Base-by-base conservation (phyloP, 2,797 vertebrate species). In the Sebastes steindachneri region DNA sequence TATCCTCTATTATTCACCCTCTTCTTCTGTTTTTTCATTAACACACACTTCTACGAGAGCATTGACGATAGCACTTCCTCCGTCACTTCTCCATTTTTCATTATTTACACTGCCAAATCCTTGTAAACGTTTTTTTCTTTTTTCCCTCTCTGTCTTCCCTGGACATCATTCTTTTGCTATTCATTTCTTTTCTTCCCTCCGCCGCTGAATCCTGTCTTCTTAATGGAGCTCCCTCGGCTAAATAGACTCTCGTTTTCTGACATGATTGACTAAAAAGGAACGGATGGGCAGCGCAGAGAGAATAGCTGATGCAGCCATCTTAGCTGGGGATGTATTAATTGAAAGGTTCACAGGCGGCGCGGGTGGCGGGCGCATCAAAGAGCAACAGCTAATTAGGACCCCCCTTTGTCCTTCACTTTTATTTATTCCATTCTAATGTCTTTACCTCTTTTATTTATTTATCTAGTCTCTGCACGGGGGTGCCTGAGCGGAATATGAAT, bases 221-320 rank as follows among this genome's bases (percentile, higher is more conserved):
- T 94, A 94, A 95, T 94, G 83, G 90, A 91, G 90, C 88, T 92
- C 84, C 82, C 84, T 80, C 60, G 65, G 85, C 90, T 94, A 94
- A 95, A 94, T 92, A 92, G 90, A 92, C 84, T 84, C 41, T 9
- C 79, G 83, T 41, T 73, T 91, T 91, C 89, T 89, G 87, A 92
- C 88, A 79, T 87, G 92, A 94, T 83, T 84, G 90, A 94, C 91
- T 91, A 90, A 93, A 92, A 93, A 83, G 75, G 63, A 83, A 37
- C 9, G 75, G 87, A 82, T 78, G 77, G 79, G 84, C 85, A 83
- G 86, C 19, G 86, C 71, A 73, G 82, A 79, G 85, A 87, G 94
- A 93, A 94, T 84, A 92, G 95, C 93, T 93, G 94, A 94, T 92
- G 92, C 89, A 90, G 93, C 91, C 92, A 80, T 94, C 91, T 93